Percentiles rank a stretch among this genome's conserved stretches.
These are phyloP conservation scores for Sarcophaga variegata DNA, from an alignment of 2,888 invertebrate species.

Conservation along the genomic window DNA sequence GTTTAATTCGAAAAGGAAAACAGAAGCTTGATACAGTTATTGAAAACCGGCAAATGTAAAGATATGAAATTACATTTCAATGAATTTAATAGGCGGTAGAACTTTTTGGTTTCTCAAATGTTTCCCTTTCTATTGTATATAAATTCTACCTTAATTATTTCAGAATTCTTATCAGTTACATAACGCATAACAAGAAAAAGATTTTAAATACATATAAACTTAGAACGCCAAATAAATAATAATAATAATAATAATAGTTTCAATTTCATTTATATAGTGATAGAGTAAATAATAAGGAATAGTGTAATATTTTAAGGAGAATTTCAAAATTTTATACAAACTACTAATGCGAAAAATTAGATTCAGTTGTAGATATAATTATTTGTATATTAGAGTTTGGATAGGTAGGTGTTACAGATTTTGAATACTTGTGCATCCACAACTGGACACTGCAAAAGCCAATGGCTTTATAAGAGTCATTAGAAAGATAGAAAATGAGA, in stretches of 20 bases:
- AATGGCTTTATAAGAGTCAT: constrained; percentile 5
- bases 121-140: constrained; percentile 1
- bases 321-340: too few species aligned
- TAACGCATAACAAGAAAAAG: too few species aligned
- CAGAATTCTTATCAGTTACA: constrained; percentile 31
- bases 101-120: too few species aligned
- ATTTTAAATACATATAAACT: too few species aligned
- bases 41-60: too few species aligned
- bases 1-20: background rate
- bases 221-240: too few species aligned
- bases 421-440: constrained; percentile 8
- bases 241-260: too few species aligned
- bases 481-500: constrained; percentile 17
- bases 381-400: background rate
- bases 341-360: background rate
- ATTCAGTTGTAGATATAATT: background rate
- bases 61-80: too few species aligned
- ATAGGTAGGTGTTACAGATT: constrained; percentile 19
- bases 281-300: too few species aligned
- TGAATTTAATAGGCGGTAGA: too few species aligned
- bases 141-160: constrained; percentile 57
- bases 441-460: constrained; percentile 15
- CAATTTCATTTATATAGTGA: too few species aligned
- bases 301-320: too few species aligned
- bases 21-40: background rate